phyloP scores from a whole-genome alignment of 1,140 invertebrate genomes.

The Bombyx mandarina region DNA sequence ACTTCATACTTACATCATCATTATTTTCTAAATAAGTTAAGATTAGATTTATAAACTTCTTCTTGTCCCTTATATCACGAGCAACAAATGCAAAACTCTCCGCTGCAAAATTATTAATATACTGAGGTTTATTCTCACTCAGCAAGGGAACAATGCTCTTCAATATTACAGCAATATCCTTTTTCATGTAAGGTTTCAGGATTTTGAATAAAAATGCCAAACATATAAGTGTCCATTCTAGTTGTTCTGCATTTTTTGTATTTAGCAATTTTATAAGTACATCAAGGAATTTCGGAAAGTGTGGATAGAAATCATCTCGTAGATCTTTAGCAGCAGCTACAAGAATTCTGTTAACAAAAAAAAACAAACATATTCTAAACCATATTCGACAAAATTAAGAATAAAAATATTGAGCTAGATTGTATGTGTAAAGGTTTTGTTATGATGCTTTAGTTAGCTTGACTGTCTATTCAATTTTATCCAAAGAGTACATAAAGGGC shows the following conservation, averaged over 20 bases:
- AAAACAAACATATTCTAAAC: slow-evolving; percentile 5
- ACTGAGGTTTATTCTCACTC: slow-evolving; percentile 78
- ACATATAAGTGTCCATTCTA: slow-evolving; percentile 87
- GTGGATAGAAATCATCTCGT: slow-evolving; percentile 87
- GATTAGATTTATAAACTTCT: slow-evolving; percentile 80
- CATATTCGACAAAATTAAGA: neutral
- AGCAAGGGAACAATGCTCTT: slow-evolving; percentile 82
- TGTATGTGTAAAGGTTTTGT: too few species aligned
- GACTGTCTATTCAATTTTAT: too few species aligned
- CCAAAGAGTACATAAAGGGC: too few species aligned
- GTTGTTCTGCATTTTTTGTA: slow-evolving; percentile 83
- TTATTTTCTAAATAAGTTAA: slow-evolving; percentile 77
- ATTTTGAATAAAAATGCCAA: slow-evolving; percentile 92
- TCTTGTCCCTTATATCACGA: slow-evolving; percentile 87
- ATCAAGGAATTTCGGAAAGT: slow-evolving; percentile 81
- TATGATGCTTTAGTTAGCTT: too few species aligned
- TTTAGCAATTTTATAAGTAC: slow-evolving; percentile 81
- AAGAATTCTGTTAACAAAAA: slow-evolving; percentile 74
- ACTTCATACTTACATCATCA: slow-evolving; percentile 74
- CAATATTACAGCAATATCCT: slow-evolving; percentile 83
- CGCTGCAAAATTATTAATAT: slow-evolving; percentile 93
- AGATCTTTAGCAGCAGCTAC: slow-evolving; percentile 89
- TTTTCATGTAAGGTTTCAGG: slow-evolving; percentile 85
- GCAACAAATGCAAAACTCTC: slow-evolving; percentile 95
- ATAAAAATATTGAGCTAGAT: neutral